Conservation (phyloP, 2,797 vertebrate genomes). For the Sparidentex hasta region DNA sequence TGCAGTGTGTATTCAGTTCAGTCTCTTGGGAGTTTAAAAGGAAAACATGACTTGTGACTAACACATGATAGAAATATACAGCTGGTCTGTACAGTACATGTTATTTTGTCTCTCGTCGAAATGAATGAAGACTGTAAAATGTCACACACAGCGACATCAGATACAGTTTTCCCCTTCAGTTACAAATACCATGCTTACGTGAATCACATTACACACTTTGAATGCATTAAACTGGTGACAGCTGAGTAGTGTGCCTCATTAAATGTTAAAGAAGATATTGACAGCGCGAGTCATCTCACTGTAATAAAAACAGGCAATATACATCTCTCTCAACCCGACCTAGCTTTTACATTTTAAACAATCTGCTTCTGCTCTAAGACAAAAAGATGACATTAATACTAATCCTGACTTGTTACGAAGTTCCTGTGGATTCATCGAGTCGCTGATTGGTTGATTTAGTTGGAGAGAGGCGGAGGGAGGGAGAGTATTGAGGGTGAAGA, state of each 20-base stretch:
- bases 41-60: slow-evolving; percentile 1
- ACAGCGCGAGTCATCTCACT: slow-evolving; percentile 13
- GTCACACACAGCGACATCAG: not conserved
- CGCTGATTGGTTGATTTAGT: slow-evolving; percentile 44
- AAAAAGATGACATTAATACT: not conserved
- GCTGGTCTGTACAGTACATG: no score
- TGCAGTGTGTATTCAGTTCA: not conserved
- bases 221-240: slow-evolving; percentile 13
- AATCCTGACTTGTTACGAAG: slow-evolving; percentile 22
- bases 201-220: slow-evolving; percentile 5
- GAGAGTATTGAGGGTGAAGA: slow-evolving; percentile 25
- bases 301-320: not conserved
- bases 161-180: not conserved
- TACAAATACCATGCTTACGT: not conserved
- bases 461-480: slow-evolving; percentile 24
- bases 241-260: not conserved
- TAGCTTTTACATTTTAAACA: not conserved
- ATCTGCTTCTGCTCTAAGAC: not conserved
- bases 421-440: slow-evolving; percentile 14
- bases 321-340: not conserved
- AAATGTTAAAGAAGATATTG: slow-evolving; percentile 19
- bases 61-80: not conserved
- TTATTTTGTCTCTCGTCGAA: not conserved
- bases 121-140: slow-evolving; percentile 2
- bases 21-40: not conserved